These are phyloP conservation scores for Artemia franciscana DNA, from an alignment of 1,140 invertebrate species.

Conservation along the genomic window DNA sequence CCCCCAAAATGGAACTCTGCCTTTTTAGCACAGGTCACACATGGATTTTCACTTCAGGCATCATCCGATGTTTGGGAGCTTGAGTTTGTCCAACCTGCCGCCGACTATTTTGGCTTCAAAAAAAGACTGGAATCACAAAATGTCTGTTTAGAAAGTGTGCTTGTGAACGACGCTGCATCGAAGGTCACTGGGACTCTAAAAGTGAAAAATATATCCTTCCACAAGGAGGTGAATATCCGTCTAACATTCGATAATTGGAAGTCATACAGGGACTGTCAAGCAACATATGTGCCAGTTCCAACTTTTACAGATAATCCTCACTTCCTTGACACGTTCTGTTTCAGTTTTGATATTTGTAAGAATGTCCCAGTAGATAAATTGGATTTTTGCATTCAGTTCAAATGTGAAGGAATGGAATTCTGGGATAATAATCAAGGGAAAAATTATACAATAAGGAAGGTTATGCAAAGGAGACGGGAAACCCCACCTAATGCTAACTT, in stretches of 20 bases:
- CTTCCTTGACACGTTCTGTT: slow-evolving; percentile 75
- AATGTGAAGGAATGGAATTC: slow-evolving; percentile 38
- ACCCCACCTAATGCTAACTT: slow-evolving; percentile 4
- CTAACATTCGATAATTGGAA: slow-evolving; percentile 52
- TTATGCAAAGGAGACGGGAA: slow-evolving; percentile 19
- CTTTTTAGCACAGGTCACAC: slow-evolving; percentile 33
- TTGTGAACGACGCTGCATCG: slow-evolving; percentile 41
- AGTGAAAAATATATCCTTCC: slow-evolving; percentile 68
- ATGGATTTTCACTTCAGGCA: slow-evolving; percentile 27
- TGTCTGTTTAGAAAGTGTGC: slow-evolving; percentile 77
- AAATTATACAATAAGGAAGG: slow-evolving; percentile 31
- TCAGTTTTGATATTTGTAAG: slow-evolving; percentile 52
- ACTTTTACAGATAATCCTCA: slow-evolving; percentile 13
- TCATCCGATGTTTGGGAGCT: slow-evolving; percentile 41
- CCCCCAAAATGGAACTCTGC: slow-evolving; percentile 57
- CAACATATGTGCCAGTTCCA: slow-evolving; percentile 34
- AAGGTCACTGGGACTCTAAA: slow-evolving; percentile 74
- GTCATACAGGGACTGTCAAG: slow-evolving; percentile 45
- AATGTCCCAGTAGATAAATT: slow-evolving; percentile 32
- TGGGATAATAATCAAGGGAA: slow-evolving; percentile 72
- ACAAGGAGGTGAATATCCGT: slow-evolving; percentile 62
- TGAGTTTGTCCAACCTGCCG: slow-evolving; percentile 68
- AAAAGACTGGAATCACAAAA: slow-evolving; percentile 48
- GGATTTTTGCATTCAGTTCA: slow-evolving; percentile 75
- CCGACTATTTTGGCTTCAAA: slow-evolving; percentile 72